Base-by-base conservation (phyloP, 2,888 invertebrate species). In the Chymomyza fuscimana region DNA sequence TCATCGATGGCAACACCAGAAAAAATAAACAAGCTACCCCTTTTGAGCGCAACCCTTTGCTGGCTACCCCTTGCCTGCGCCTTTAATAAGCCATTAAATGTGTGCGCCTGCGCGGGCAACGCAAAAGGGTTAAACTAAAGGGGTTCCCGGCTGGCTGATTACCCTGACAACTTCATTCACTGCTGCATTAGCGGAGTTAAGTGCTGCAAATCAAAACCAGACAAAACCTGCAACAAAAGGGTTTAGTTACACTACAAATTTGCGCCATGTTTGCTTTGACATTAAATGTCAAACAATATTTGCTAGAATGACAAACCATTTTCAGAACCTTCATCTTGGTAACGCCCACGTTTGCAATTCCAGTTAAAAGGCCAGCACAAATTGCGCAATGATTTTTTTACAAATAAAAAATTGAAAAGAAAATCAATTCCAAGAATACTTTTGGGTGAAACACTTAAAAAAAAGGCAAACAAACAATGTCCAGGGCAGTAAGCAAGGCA, bases 71-170 rank as follows among this genome's bases (percentile, higher is more conserved):
- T 70, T 68, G 16, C 19, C 9, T 9, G 58, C 51, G 66, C 51
- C 50, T 82, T 81, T 86, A 85, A 83, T 87, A 86, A 81, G 72
- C 79, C 81, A 86, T 85, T 85, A 87, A 83, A 70, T 73, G 74
- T 40, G 64, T 16, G 71, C 74, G 72, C 71, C 59, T 63, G 72
- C 69, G 76, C 76, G 54, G 40, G 66, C 67, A 64, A 22, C 32
- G 32, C 15, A 36, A 77, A 74, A 76, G 74, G 82, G 79, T 74
- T 78, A 67, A 29, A 56, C 29, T 52, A 50, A 22, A 22, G 54
- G 52, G 66, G 40, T 32, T 32, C 32, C 32, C 32, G 32, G 7
- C 32, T 32, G 32, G 32, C 9, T 82, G 80, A 74, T 73, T 69
- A 15, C 66, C 50, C 54, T 69, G 70, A 77, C 72, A 68, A 72